Evolutionary conservation across 2,797 vertebrate genomes (phyloP).

Genomic region (Xiphophorus birchmanni): DNA sequence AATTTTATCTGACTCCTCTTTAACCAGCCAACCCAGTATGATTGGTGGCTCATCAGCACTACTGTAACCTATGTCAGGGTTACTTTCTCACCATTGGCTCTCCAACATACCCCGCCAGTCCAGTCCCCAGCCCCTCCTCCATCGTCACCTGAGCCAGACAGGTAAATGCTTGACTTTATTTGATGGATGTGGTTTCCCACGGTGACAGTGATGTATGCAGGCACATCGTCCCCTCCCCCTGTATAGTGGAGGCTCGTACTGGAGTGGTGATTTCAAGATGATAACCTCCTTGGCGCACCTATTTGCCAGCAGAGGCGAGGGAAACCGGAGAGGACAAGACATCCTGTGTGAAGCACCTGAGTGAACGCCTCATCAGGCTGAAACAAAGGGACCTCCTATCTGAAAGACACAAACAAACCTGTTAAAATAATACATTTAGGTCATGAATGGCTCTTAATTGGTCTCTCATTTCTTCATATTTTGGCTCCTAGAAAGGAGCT

Average conservation of each 20-base stretch:
- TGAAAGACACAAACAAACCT: not conserved
- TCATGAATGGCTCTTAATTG: not conserved
- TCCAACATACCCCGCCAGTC: conserved; percentile 42
- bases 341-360: conserved; percentile 69
- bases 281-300: conserved; percentile 71
- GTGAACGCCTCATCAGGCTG: conserved; percentile 56
- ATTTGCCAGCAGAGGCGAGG: conserved; percentile 19
- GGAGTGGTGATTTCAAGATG: conserved; percentile 74
- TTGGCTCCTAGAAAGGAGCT: conserved; percentile 16
- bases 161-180: conserved; percentile 84
- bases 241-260: conserved; percentile 42
- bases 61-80: conserved; percentile 68
- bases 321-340: conserved; percentile 73
- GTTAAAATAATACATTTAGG: not conserved
- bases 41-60: not conserved
- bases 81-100: conserved; percentile 61
- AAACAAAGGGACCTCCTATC: conserved; percentile 53
- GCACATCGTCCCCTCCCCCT: conserved; percentile 22
- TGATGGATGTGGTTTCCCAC: conserved; percentile 83
- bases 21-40: conserved; percentile 20
- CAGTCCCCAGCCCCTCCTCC: conserved; percentile 46
- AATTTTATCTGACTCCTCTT: conserved; percentile 66
- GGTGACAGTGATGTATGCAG: conserved; percentile 74
- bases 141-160: conserved; percentile 85
- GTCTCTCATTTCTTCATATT: not conserved